Evolutionary conservation across 2,113 vertebrate species (phyloP).

Genomic region (Cinclus cinclus): DNA sequence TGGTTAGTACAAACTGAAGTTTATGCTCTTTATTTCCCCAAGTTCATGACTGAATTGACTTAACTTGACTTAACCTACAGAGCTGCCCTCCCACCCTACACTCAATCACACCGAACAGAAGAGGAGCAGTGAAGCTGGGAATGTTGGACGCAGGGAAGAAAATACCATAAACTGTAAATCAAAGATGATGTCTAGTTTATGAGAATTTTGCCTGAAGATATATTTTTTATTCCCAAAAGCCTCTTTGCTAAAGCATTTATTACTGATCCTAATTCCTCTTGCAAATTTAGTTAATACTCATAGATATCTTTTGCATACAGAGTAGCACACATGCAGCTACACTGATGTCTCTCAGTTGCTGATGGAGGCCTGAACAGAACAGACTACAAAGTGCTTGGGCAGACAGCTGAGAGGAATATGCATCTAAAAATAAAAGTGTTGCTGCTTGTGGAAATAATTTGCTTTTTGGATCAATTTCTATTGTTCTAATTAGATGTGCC

Average conservation of each 20-base stretch:
- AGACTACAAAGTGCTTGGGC: not conserved
- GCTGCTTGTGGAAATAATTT: not conserved
- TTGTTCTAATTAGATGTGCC: not conserved
- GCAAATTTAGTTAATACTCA: conserved; percentile 79
- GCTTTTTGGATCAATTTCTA: not conserved
- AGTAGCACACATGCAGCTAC: conserved; percentile 60
- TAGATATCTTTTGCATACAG: conserved; percentile 76
- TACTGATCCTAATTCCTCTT: conserved; percentile 76
- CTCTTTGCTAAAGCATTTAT: conserved; percentile 79
- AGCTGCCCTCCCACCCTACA: conserved; percentile 37
- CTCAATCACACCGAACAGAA: conserved; percentile 61
- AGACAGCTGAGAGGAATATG: not conserved
- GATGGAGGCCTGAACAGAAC: not conserved
- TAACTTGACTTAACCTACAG: conserved; percentile 24
- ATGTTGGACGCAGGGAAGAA: conserved; percentile 67
- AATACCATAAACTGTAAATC: conserved; percentile 77
- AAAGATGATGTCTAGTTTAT: conserved; percentile 78
- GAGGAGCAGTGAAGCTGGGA: conserved; percentile 59
- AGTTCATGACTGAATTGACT: conserved; percentile 49
- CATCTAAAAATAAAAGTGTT: not conserved
- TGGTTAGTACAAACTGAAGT: not conserved
- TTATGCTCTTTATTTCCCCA: conserved; percentile 5
- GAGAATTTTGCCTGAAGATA: conserved; percentile 75
- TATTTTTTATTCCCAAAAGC: conserved; percentile 76
- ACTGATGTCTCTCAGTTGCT: conserved; percentile 28